A percentile compares a stretch with the other conserved stretches of the same genome.
Conservation (phyloP, 2,888 invertebrate species). For the Gortyna flavago region DNA sequence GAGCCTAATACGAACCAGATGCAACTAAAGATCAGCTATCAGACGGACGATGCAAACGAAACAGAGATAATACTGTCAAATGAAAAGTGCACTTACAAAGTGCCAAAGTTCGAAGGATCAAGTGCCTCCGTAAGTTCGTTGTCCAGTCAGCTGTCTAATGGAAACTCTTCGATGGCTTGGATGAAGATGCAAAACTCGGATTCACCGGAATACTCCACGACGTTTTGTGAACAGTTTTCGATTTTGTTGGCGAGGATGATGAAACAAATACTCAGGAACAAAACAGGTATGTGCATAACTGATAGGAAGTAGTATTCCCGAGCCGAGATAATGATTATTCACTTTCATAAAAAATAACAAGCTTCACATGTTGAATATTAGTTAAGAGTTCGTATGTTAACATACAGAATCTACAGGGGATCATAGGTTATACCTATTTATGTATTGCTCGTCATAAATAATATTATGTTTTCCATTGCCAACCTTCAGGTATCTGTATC, state of each 20-base stretch:
- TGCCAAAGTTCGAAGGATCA: conserved; percentile 77
- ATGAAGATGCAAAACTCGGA: conserved; percentile 89
- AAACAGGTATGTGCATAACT: conserved; percentile 81
- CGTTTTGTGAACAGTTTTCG: conserved; percentile 90
- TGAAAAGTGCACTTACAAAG: conserved; percentile 85
- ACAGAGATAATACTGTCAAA: conserved; percentile 83
- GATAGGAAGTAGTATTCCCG: too few species aligned
- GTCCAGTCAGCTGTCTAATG: conserved; percentile 81
- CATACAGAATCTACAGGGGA: not conserved
- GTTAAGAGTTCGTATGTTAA: not conserved
- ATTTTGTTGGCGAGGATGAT: conserved; percentile 91
- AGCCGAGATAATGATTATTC: too few species aligned
- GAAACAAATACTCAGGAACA: conserved; percentile 90
- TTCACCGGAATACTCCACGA: conserved; percentile 85
- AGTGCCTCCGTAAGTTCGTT: conserved; percentile 81
- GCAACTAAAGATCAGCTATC: conserved; percentile 84
- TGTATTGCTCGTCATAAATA: not conserved
- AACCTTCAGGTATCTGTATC: conserved; percentile 87
- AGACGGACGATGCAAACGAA: conserved; percentile 79
- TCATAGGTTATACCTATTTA: conserved; percentile 5
- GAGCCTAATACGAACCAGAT: conserved; percentile 76
- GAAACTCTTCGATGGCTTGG: conserved; percentile 85
- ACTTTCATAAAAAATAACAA: too few species aligned
- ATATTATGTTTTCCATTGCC: conserved; percentile 3
- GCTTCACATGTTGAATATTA: not conserved